Evolutionary conservation across 2,888 invertebrate genomes (phyloP).

Genomic region (Perdita meconis): DNA sequence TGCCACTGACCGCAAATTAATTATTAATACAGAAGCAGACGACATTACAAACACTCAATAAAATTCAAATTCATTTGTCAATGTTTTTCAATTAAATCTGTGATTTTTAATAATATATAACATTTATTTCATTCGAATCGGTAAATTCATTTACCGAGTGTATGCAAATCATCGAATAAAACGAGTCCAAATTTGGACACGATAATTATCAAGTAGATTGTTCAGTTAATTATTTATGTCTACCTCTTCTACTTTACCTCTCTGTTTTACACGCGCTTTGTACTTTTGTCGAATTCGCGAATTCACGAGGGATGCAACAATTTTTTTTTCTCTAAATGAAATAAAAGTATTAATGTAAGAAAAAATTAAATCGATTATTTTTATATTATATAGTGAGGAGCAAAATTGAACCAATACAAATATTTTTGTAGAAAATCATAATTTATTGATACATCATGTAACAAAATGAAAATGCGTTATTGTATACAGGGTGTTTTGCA

Average conservation of each 20-base stretch:
- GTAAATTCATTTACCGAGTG: not conserved
- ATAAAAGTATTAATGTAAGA: conserved; percentile 23
- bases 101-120: conserved; percentile 42
- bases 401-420: no score
- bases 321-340: conserved; percentile 13
- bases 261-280: conserved; percentile 6
- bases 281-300: not conserved
- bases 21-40: conserved; percentile 79
- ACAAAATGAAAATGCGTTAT: no score
- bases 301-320: not conserved
- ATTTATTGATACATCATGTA: no score
- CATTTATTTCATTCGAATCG: conserved; percentile 20
- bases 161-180: not conserved
- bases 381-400: no score
- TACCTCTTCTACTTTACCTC: no score
- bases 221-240: no score
- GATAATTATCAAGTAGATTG: not conserved
- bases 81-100: conserved; percentile 26
- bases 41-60: conserved; percentile 71
- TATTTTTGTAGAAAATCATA: no score
- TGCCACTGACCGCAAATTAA: conserved; percentile 72
- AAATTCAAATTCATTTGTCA: conserved; percentile 10
- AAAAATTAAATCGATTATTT: conserved; percentile 28
- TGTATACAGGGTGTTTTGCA: no score
- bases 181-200: not conserved